A percentile compares a stretch with the other conserved stretches of the same genome.
These are phyloP conservation scores for Anniella stebbinsi DNA, from an alignment of 2,797 vertebrate species.

Conservation along the genomic window DNA sequence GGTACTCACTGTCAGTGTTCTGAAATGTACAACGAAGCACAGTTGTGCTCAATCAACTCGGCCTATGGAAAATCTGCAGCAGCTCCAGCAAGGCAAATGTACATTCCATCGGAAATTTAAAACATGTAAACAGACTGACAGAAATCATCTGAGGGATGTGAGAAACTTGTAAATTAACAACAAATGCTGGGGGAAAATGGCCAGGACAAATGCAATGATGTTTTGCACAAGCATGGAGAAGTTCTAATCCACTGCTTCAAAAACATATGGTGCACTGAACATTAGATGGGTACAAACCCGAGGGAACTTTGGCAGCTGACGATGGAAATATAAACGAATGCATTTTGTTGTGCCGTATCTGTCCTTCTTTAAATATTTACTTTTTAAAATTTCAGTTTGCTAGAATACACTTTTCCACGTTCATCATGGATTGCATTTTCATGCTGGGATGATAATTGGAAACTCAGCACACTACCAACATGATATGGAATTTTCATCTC, in stretches of 20 bases:
- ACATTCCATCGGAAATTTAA: conserved; percentile 72
- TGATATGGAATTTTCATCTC: conserved; percentile 1
- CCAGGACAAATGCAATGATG: conserved; percentile 70
- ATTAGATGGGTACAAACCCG: conserved; percentile 56
- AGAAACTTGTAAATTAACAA: conserved; percentile 77
- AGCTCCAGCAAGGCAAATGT: conserved; percentile 52
- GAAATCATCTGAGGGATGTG: conserved; percentile 65
- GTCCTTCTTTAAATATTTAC: conserved; percentile 80
- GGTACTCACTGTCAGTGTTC: conserved; percentile 11
- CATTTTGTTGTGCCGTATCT: conserved; percentile 72
- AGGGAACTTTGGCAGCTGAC: conserved; percentile 68
- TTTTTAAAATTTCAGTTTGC: conserved; percentile 67
- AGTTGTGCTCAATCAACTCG: neutral
- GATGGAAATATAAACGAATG: conserved; percentile 73
- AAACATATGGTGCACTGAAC: conserved; percentile 68
- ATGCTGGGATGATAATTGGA: conserved; percentile 46
- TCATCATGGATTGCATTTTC: conserved; percentile 65
- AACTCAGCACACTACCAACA: neutral
- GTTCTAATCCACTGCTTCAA: conserved; percentile 66
- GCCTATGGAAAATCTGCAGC: conserved; percentile 39
- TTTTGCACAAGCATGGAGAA: conserved; percentile 63
- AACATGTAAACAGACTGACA: conserved; percentile 74
- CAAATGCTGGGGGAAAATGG: conserved; percentile 72
- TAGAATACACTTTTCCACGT: conserved; percentile 69
- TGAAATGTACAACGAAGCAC: conserved; percentile 2